phyloP scores from a whole-genome alignment of 2,888 invertebrate species.

The Heliconius hortense region DNA sequence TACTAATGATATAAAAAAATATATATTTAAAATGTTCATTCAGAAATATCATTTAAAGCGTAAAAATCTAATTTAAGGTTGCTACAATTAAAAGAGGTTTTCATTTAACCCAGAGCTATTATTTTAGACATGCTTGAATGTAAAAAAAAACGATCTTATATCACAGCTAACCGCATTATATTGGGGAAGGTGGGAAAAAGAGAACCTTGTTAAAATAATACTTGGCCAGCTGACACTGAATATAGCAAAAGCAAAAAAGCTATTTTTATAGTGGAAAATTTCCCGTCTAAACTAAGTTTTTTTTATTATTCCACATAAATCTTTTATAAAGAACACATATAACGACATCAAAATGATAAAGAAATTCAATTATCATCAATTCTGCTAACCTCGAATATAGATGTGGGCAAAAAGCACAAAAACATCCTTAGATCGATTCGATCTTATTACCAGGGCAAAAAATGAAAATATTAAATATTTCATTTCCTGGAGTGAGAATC shows the following conservation, averaged over 20 bases:
- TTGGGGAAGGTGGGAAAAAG: conserved; percentile 12
- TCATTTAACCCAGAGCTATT: conserved; percentile 15
- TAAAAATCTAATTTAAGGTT: too few relatives aligned
- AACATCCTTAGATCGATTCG: conserved; percentile 1
- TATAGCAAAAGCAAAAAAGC: background rate
- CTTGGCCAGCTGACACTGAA: conserved; percentile 9
- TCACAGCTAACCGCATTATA: conserved; percentile 20
- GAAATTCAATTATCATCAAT: conserved; percentile 24
- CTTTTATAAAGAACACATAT: background rate
- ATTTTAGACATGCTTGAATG: background rate
- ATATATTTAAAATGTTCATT: too few relatives aligned
- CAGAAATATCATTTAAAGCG: too few relatives aligned
- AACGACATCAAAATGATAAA: conserved; percentile 17
- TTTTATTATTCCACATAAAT: background rate
- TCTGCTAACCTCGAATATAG: conserved; percentile 16
- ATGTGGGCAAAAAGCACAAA: conserved; percentile 19
- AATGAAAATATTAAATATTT: too few relatives aligned
- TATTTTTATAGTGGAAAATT: background rate
- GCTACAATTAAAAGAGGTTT: background rate
- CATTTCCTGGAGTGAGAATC: too few relatives aligned
- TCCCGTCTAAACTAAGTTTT: background rate
- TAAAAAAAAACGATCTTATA: conserved; percentile 9
- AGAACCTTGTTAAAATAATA: conserved; percentile 22
- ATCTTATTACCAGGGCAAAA: too few relatives aligned
- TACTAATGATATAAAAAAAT: too few relatives aligned